Percentiles rank a stretch among this genome's conserved stretches.
phyloP scores from a whole-genome alignment of 1,140 invertebrate genomes.

The Zaprionus ornatus region DNA sequence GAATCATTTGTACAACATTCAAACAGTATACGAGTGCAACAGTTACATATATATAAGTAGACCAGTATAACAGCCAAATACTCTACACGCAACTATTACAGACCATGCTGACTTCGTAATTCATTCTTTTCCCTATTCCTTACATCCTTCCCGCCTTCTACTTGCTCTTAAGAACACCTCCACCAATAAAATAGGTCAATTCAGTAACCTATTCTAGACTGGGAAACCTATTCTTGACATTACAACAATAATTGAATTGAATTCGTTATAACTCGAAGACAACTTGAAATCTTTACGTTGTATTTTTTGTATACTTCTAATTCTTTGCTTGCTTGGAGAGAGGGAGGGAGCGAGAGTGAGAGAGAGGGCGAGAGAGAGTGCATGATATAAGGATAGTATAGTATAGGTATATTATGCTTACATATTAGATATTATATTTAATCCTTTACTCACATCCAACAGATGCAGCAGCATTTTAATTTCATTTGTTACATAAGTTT shows the following conservation, averaged over 20 bases:
- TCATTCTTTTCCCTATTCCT: no score
- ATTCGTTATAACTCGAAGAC: background rate
- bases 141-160: no score
- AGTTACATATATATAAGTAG: background rate
- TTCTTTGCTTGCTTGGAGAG: no score
- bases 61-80: background rate
- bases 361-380: no score
- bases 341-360: no score
- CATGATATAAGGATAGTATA: background rate
- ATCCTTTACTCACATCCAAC: conserved; percentile 23
- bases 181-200: background rate
- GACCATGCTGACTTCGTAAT: no score
- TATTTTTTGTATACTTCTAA: no score
- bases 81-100: no score
- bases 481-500: conserved; percentile 11
- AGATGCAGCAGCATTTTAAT: conserved; percentile 28
- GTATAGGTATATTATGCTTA: background rate
- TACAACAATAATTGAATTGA: background rate
- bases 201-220: background rate
- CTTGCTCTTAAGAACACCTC: no score
- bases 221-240: background rate
- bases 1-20: background rate
- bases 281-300: no score
- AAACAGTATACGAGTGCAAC: background rate
- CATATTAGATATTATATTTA: background rate